These are phyloP conservation scores for Anthoptus insignis DNA, from an alignment of 2,888 invertebrate species.

Conservation along the genomic window DNA sequence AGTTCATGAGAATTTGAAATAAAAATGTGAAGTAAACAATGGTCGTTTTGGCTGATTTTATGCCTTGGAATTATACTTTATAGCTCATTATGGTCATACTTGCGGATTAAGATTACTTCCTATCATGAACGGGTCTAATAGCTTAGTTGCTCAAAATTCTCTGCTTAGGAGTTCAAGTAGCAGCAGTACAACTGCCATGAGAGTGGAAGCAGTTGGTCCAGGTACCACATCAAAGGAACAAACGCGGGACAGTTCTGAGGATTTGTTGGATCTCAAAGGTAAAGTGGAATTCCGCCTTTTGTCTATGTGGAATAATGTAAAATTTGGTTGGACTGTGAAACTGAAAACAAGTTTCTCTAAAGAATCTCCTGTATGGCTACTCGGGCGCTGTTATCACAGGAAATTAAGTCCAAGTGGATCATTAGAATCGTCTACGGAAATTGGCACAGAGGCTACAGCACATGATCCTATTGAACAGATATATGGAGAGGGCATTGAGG, in stretches of 20 bases:
- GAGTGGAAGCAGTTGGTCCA: conserved; percentile 57
- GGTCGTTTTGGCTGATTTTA: not conserved
- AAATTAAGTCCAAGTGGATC: conserved; percentile 89
- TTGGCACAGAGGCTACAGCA: conserved; percentile 88
- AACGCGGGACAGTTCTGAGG: conserved; percentile 72
- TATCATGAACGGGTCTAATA: conserved; percentile 72
- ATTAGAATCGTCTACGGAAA: conserved; percentile 86
- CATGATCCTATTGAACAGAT: conserved; percentile 86
- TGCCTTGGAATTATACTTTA: conserved; percentile 2
- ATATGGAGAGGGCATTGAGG: conserved; percentile 91
- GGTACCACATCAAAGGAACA: conserved; percentile 64
- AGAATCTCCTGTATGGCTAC: conserved; percentile 95
- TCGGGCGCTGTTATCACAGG: conserved; percentile 94
- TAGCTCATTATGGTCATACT: conserved; percentile 1
- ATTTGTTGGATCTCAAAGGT: conserved; percentile 88
- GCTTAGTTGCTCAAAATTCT: conserved; percentile 61
- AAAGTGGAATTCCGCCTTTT: conserved; percentile 94
- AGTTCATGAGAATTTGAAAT: too few relatives aligned
- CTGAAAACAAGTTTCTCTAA: conserved; percentile 92
- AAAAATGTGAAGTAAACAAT: conserved; percentile 26
- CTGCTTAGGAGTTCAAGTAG: conserved; percentile 61
- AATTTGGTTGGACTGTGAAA: conserved; percentile 95
- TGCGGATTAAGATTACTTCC: conserved; percentile 10
- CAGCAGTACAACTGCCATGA: conserved; percentile 58
- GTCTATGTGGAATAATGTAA: conserved; percentile 97